Evolutionary conservation across 1,140 invertebrate species (phyloP).

Genomic region (Battus philenor): DNA sequence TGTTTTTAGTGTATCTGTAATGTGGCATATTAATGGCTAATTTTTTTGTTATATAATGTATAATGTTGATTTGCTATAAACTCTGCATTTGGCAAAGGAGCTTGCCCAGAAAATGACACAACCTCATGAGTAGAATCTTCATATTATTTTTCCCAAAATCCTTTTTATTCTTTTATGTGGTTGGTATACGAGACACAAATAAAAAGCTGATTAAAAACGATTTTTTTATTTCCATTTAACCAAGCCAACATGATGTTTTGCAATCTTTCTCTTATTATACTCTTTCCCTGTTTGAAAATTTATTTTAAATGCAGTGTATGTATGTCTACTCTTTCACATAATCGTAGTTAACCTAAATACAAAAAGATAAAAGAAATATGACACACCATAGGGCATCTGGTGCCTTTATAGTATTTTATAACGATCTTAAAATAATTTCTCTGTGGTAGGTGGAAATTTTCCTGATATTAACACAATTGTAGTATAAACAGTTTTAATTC

Average conservation of each 20-base stretch:
- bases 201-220: constrained; percentile 33
- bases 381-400: constrained; percentile 49
- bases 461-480: neutral
- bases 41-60: too few species aligned
- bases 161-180: too few species aligned
- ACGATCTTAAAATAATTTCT: constrained; percentile 27
- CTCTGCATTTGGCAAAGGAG: too few species aligned
- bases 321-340: constrained; percentile 45
- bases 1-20: too few species aligned
- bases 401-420: constrained; percentile 32
- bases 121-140: too few species aligned
- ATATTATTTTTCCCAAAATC: too few species aligned
- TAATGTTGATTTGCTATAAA: too few species aligned
- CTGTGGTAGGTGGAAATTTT: constrained; percentile 30
- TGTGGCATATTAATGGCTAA: too few species aligned
- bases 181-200: constrained; percentile 10
- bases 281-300: constrained; percentile 38
- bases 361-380: constrained; percentile 65
- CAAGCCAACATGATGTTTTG: constrained; percentile 64
- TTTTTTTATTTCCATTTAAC: constrained; percentile 65
- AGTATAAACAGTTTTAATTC: neutral
- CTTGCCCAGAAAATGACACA: too few species aligned
- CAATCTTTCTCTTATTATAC: constrained; percentile 28
- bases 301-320: constrained; percentile 66
- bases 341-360: constrained; percentile 46